Evolutionary conservation across 1,140 invertebrate species (phyloP), one percentile per base, ranked within the genome.

Genomic region (Pectinophora gossypiella): DNA sequence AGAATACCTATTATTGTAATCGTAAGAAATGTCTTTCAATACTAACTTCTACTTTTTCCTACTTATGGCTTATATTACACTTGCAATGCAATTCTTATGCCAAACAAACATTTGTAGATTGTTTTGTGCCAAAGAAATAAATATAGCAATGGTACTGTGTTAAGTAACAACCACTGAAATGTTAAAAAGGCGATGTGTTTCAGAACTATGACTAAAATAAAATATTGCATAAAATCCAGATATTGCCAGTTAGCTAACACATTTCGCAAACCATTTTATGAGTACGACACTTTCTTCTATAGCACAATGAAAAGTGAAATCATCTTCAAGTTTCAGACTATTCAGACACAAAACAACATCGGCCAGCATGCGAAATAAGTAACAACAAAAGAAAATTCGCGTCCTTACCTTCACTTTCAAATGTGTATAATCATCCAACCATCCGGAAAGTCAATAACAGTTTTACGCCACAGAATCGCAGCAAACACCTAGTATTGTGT

Each of bases 391-490:
- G 68, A 77, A 74, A 69, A 69, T 50, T 42, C 10, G 40, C 18
- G 19, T 48, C 53, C 63, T 66, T 59, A 70, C 77, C 77, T 68
- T 79, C 72, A 71, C 74, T 67, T 54, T 59, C 61, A 58, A 75
- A 72, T 70, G 40, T 70, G 76, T 74, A 68, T 72, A 76, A 70
- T 77, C 78, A 82, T 82, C 70, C 76, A 79, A 70, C 61, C 60
- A 50, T 63, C 32, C 27, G 54, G 19, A 59, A 59, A 32, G 27
- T 32, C 16, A 6, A 12, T 40, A 7, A 2, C 16, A 46, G 40
- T 43, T 43, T 35, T 47, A 45, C 19, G 22, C 40, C 36, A 57
- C 50, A 43, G 42, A 43, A 44, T 48, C 46, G 40, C 43, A 21
- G 44, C 36, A 53, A 51, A 32, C 56, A 60, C 52, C 38, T 40